Evolutionary conservation across 1,140 invertebrate species (phyloP), one percentile per base, ranked within the genome.

Genomic region (Trachelipus rathkii): DNA sequence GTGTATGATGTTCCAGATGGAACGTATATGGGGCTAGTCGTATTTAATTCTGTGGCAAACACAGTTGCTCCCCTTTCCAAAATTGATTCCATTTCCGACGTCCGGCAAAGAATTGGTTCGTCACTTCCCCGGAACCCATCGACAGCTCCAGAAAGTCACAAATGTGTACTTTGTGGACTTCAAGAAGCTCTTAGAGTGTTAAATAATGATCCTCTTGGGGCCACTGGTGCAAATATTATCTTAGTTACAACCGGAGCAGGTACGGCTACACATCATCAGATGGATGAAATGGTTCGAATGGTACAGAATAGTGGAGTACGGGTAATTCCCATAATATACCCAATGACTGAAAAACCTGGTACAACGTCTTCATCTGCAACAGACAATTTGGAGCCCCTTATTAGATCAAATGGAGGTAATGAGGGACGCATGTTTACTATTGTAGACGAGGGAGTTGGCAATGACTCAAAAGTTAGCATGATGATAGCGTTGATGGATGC

Each of bases 391-490:
- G 87, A 88, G 74, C 82, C 82, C 69, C 77, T 88, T 24, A 86
- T 87, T 9, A 81, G 85, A 24, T 83, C 84, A 44, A 88, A 86
- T 0, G 84, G 83, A 7, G 87, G 86, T 11, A 19, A 60, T 15
- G 79, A 83, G 7, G 83, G 85, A 19, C 87, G 85, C 77, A 86
- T 87, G 0, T 85, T 88, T 33, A 84, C 84, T 21, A 87, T 88
- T 81, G 83, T 84, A 71, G 86, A 87, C 76, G 83, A 86, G 71
- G 88, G 88, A 77, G 85, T 87, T 78, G 86, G 85, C 19, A 86
- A 86, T 72, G 82, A 82, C n/a, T 80, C 84, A 9, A 85, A 86
- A 81, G 82, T 89, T 73, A 87, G 87, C 15, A 85, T 88, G 67
- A 88, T 89, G 84, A 85, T 87, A 53, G 79, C 79, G 6, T 76